Conservation (phyloP, 2,888 invertebrate species). For the Cerastis rubricosa region DNA sequence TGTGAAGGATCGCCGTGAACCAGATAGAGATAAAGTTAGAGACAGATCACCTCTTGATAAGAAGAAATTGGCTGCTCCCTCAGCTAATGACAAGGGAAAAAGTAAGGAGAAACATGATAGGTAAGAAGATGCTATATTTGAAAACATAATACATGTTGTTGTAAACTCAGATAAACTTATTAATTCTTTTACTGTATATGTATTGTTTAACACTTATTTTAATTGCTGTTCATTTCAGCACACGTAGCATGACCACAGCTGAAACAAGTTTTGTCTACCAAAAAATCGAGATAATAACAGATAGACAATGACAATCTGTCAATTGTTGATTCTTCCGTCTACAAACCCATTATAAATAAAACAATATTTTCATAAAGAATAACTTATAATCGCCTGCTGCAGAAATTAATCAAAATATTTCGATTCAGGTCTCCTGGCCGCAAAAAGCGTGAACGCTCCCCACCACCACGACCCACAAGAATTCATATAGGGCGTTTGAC, state of each 20-base stretch:
- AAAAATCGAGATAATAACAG: too few species aligned
- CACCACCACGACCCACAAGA: slow-evolving; percentile 97
- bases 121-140: slow-evolving; percentile 67
- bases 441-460: slow-evolving; percentile 95
- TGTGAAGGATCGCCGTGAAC: slow-evolving; percentile 86
- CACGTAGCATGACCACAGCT: too few species aligned
- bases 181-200: neutral
- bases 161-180: neutral
- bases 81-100: slow-evolving; percentile 84
- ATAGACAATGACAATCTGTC: too few species aligned
- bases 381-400: neutral
- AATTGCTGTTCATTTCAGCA: neutral
- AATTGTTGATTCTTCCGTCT: too few species aligned
- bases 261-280: too few species aligned
- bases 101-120: slow-evolving; percentile 87
- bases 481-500: slow-evolving; percentile 98
- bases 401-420: neutral
- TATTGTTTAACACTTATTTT: neutral
- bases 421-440: slow-evolving; percentile 90
- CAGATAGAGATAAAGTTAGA: slow-evolving; percentile 85
- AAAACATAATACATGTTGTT: neutral
- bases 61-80: slow-evolving; percentile 81
- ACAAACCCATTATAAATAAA: neutral
- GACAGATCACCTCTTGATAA: slow-evolving; percentile 88
- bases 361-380: neutral